Conservation (phyloP, 2,888 invertebrate genomes). For the Ceratothoa steindachneri region DNA sequence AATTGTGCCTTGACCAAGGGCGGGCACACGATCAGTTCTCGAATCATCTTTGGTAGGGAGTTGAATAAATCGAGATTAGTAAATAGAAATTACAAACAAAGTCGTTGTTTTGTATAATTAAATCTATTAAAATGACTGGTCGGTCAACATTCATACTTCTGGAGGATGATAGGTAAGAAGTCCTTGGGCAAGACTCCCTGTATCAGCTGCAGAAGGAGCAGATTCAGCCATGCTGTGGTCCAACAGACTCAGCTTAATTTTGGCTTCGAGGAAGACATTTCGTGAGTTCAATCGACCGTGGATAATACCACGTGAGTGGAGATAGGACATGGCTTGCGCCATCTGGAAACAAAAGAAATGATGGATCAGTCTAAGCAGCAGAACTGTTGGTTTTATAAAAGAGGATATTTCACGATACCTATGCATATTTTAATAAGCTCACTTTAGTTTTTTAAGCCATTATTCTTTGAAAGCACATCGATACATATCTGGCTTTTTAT, state of each 20-base stretch:
- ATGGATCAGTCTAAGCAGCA: too few species aligned
- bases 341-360: constrained; percentile 26
- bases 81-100: not conserved
- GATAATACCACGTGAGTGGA: constrained; percentile 56
- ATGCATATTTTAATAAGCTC: not conserved
- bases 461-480: too few species aligned
- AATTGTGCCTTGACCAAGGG: constrained; percentile 48
- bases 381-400: too few species aligned
- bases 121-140: too few species aligned
- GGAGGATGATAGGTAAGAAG: constrained; percentile 39
- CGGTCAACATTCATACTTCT: too few species aligned
- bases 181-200: constrained; percentile 38
- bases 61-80: not conserved
- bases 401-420: not conserved
- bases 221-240: constrained; percentile 51
- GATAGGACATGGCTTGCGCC: constrained; percentile 54
- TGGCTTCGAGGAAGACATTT: constrained; percentile 54
- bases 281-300: constrained; percentile 54
- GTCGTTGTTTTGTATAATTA: too few species aligned
- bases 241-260: constrained; percentile 54
- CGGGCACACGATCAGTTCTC: constrained; percentile 40
- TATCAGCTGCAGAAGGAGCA: constrained; percentile 45
- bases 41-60: constrained; percentile 30
- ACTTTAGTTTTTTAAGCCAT: too few species aligned
- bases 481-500: too few species aligned